These are phyloP conservation scores for Chelon auratus DNA, from an alignment of 2,797 vertebrate genomes.

Conservation along the genomic window DNA sequence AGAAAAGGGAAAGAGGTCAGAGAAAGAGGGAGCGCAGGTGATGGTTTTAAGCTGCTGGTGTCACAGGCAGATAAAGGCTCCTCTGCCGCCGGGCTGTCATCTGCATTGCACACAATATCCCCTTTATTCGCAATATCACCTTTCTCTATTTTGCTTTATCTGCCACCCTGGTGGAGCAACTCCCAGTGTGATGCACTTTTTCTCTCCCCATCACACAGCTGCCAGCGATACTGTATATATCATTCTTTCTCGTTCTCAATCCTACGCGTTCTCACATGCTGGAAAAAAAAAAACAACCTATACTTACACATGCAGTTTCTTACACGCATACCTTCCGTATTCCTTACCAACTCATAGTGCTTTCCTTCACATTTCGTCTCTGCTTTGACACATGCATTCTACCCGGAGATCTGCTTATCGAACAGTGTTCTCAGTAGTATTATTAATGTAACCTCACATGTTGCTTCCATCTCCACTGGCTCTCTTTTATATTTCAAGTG, in stretches of 20 bases:
- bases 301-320: constrained; percentile 40
- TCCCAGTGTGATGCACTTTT: constrained; percentile 67
- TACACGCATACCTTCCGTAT: constrained; percentile 26
- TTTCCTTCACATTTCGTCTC: constrained; percentile 20
- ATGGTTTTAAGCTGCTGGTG: constrained; percentile 72
- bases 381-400: constrained; percentile 17
- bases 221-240: constrained; percentile 70
- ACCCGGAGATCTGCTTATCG: constrained; percentile 31
- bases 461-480: constrained; percentile 17
- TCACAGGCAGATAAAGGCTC: constrained; percentile 73
- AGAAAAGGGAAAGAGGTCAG: constrained; percentile 58
- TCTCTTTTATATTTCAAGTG: constrained; percentile 49
- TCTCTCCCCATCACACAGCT: constrained; percentile 69
- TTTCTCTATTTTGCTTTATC: constrained; percentile 68
- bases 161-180: constrained; percentile 65
- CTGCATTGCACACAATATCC: constrained; percentile 73
- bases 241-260: constrained; percentile 58
- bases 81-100: constrained; percentile 67
- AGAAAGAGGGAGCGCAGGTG: constrained; percentile 58
- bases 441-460: constrained; percentile 31
- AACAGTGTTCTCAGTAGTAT: constrained; percentile 28
- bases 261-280: constrained; percentile 18
- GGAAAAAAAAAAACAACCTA: constrained; percentile 27
- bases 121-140: constrained; percentile 76
- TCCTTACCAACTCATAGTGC: background rate